Conservation (phyloP, 2,888 invertebrate species). For the Yponomeuta malinellus region DNA sequence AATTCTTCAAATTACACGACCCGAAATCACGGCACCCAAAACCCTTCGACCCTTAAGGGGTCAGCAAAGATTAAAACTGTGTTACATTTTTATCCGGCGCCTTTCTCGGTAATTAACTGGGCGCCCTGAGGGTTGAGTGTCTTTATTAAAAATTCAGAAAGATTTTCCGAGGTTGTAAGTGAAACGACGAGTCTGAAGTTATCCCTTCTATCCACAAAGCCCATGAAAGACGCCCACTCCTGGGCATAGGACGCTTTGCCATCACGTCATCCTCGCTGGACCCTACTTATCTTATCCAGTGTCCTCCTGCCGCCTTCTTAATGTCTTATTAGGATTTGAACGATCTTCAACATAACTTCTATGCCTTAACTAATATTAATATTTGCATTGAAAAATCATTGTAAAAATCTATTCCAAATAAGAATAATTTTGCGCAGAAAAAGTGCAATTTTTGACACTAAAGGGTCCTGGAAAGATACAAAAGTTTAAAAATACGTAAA, state of each 20-base stretch:
- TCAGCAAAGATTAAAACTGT: slow-evolving; percentile 8
- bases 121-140: slow-evolving; percentile 10
- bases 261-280: too few species aligned
- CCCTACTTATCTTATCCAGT: too few species aligned
- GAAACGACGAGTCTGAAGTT: neutral
- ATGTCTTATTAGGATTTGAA: too few species aligned
- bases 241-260: neutral
- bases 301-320: too few species aligned
- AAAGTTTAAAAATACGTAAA: too few species aligned
- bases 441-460: too few species aligned
- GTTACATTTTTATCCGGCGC: slow-evolving; percentile 9
- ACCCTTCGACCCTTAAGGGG: neutral
- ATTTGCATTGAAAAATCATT: too few species aligned
- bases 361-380: too few species aligned
- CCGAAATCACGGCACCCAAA: neutral
- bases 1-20: neutral
- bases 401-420: too few species aligned
- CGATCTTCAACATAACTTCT: too few species aligned
- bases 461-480: too few species aligned
- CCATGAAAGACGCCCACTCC: neutral
- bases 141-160: slow-evolving; percentile 16
- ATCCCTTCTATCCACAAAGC: neutral
- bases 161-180: neutral
- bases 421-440: neutral
- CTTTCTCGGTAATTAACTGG: slow-evolving; percentile 12